Base-by-base conservation (phyloP, 2,113 vertebrate genomes). In the Oryzias celebensis region DNA sequence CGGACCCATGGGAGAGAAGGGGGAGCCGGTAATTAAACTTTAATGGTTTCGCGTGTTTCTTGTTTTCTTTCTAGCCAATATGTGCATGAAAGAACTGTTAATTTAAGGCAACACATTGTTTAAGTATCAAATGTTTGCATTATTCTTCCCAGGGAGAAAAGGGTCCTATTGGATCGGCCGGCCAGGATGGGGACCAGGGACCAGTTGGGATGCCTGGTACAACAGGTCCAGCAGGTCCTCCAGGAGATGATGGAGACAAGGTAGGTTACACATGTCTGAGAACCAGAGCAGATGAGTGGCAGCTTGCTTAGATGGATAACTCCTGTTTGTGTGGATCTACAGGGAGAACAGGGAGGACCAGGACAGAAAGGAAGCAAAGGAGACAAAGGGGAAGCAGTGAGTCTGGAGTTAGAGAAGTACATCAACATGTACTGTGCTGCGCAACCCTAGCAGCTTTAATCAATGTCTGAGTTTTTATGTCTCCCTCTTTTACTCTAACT, bases 1-100 rank as follows among this genome's bases (percentile, higher is more conserved):
- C 0, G 96, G 97, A 66, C 94, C 97, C 0, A 91, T 94, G 47
- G 97, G 96, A 71, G 97, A 99, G 87, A 99, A 98, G 78, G 97
- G 96, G 57, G 90, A 96, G 10, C 96, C 96, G 31, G 96, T 98
- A 90, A 94, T 88, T 90, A 71, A 48, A 23, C 23, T 1, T 18
- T 17, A 10, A 22, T 45, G 20, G 20, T 48, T 56, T 45, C 6
- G 22, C 36, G 2, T 36, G 10, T 36, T 36, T 36, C 36, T 12
- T 36, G 8, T 36, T 36, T 36, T 36, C 36, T 68, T 14, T 75
- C 15, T 50, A 14, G 43, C 63, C 31, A 53, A 1, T 52, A 4
- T 28, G 12, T 24, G 52, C 60, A 31, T 58, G 45, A 72, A 5
- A 48, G 36, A 12, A 36, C 36, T 36, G 36, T 36, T 36, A 12